Conservation (phyloP, 2,797 vertebrate species). For the Enteromius treurensis region DNA sequence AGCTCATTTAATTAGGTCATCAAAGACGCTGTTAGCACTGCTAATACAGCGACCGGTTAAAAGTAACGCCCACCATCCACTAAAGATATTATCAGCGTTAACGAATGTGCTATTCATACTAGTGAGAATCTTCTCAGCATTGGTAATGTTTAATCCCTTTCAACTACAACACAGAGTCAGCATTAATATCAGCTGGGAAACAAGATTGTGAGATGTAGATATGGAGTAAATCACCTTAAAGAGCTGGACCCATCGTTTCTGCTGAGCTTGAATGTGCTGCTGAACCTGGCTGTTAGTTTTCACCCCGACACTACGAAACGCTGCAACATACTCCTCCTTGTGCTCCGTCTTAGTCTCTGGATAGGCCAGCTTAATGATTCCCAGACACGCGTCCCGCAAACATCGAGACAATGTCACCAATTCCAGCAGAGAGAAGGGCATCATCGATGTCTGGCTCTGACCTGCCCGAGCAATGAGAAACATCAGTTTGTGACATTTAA, state of each 20-base stretch:
- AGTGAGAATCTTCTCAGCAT: constrained; percentile 1
- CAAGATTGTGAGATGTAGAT: neutral
- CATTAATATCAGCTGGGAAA: neutral
- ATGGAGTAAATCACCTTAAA: constrained; percentile 85
- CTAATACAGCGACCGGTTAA: constrained; percentile 18
- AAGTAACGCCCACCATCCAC: constrained; percentile 7
- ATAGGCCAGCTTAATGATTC: constrained; percentile 97
- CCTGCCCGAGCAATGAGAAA: constrained; percentile 60
- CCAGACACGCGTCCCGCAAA: constrained; percentile 93
- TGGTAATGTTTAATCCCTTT: constrained; percentile 6
- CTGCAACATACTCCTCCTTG: constrained; percentile 90
- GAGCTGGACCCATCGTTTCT: constrained; percentile 95
- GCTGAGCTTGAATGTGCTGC: constrained; percentile 89
- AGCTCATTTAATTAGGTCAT: constrained; percentile 43
- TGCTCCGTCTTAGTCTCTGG: constrained; percentile 96
- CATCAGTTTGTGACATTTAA: neutral
- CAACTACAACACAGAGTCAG: neutral
- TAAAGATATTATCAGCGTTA: constrained; percentile 27
- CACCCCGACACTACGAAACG: constrained; percentile 92
- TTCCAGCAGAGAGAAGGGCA: constrained; percentile 94
- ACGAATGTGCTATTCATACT: neutral
- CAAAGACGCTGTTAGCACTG: constrained; percentile 43
- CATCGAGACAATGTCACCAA: constrained; percentile 91
- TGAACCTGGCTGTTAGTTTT: constrained; percentile 89
- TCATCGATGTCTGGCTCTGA: constrained; percentile 90